Base-by-base conservation (phyloP, 35 echinoderm and acorn worm species). In the Ophioderma brevispina region DNA sequence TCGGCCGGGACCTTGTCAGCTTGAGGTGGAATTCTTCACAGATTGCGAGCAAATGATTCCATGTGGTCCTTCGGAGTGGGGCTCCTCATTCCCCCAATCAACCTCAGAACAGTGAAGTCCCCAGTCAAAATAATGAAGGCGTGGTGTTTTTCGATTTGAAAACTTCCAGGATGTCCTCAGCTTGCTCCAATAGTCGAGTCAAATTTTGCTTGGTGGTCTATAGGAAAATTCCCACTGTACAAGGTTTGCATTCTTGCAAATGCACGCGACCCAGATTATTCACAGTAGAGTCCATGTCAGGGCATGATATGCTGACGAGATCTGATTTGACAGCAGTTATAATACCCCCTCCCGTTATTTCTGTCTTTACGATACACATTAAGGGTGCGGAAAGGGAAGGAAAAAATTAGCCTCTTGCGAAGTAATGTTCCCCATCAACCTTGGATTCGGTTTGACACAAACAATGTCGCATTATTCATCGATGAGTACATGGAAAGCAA, bases 251-350 rank as follows among this genome's bases (percentile, higher is more conserved):
- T n/a, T n/a, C n/a, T n/a, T n/a, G n/a, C n/a, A n/a, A n/a, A n/a
- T n/a, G n/a, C n/a, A n/a, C n/a, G n/a, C n/a, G n/a, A n/a, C n/a
- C n/a, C n/a, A n/a, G n/a, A n/a, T n/a, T n/a, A n/a, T n/a, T 84
- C 59, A 41, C 55, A 41, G 59, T 28, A n/a, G 78, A 34, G 33
- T 80, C 78, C 28, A 80, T 34, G 1, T 80, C 78, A 3, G 78
- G 78, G 78, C 78, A 80, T 18, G 33, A 33, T 36, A 33, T 80
- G 38, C 78, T 80, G 34, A 80, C n/a, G 31, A 80, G 82, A 28
- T n/a, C n/a, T n/a, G n/a, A n/a, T n/a, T n/a, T n/a, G n/a, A n/a
- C n/a, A n/a, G n/a, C n/a, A n/a, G n/a, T 84, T 30, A 84, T 84
- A 50, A 84, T 32, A 4, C 59, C 59, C 10, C 59, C 59, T 25